These are phyloP conservation scores for Nomada goodeniana DNA, from an alignment of 2,888 invertebrate genomes.

Conservation along the genomic window DNA sequence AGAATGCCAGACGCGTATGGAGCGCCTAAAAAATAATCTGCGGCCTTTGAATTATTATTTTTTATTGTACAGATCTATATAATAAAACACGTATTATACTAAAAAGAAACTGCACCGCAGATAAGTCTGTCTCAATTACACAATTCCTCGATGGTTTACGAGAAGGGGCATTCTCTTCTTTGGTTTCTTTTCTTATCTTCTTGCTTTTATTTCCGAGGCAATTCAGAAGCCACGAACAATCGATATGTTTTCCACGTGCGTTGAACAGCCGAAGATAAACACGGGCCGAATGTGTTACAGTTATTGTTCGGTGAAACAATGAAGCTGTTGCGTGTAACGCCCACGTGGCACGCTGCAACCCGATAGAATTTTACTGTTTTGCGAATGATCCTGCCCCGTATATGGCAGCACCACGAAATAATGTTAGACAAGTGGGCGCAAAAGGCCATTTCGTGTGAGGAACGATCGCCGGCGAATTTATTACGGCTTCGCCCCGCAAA, in stretches of 20 bases:
- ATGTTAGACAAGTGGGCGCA: slow-evolving; percentile 71
- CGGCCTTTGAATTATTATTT: background rate
- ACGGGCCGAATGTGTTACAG: slow-evolving; percentile 59
- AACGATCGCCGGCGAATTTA: slow-evolving; percentile 60
- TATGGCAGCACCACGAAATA: slow-evolving; percentile 55
- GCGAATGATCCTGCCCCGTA: slow-evolving; percentile 58
- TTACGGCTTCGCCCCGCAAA: slow-evolving; percentile 42
- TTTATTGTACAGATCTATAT: slow-evolving; percentile 3
- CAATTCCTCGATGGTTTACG: background rate
- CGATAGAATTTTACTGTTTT: slow-evolving; percentile 68
- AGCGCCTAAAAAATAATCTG: slow-evolving; percentile 88
- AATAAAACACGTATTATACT: slow-evolving; percentile 37
- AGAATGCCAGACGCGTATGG: slow-evolving; percentile 99
- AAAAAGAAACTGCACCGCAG: background rate
- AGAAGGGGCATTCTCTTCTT: background rate
- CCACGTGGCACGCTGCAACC: slow-evolving; percentile 54
- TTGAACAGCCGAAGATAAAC: slow-evolving; percentile 50
- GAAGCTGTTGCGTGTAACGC: slow-evolving; percentile 67
- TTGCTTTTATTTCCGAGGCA: background rate
- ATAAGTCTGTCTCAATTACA: background rate
- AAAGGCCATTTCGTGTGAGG: slow-evolving; percentile 74
- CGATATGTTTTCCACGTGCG: slow-evolving; percentile 23
- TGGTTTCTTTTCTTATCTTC: background rate
- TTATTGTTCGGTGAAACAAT: slow-evolving; percentile 69
- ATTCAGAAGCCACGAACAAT: slow-evolving; percentile 29